Conservation (phyloP, 2,797 vertebrate species). For the Mormyrus proboscirostris region DNA sequence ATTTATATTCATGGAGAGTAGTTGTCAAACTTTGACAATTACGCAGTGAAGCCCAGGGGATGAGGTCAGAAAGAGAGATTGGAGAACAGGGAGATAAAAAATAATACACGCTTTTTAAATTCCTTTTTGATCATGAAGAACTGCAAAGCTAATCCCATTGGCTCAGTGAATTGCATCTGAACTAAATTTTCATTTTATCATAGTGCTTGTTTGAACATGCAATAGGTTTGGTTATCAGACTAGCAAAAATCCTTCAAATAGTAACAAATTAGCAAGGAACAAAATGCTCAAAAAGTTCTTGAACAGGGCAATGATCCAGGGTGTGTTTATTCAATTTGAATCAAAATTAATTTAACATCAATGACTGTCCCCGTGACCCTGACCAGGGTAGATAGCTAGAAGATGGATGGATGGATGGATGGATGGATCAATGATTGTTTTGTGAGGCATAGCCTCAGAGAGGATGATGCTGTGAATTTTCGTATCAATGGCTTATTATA, state of each 20-base stretch:
- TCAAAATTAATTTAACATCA: not conserved
- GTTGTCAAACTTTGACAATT: constrained; percentile 29
- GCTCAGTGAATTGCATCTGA: constrained; percentile 15
- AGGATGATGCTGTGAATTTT: not conserved
- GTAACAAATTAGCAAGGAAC: not conserved
- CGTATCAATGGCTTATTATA: not conserved
- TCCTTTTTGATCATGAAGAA: constrained; percentile 32
- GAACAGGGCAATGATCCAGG: not conserved
- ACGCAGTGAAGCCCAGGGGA: constrained; percentile 15
- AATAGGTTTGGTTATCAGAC: not conserved
- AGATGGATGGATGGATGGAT: not conserved
- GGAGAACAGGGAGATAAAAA: constrained; percentile 47
- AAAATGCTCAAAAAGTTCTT: not conserved
- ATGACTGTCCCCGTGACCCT: not conserved
- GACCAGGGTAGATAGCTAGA: not conserved
- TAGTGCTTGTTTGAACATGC: constrained; percentile 13
- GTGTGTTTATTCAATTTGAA: not conserved
- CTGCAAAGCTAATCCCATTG: constrained; percentile 33
- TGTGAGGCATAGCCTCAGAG: not conserved
- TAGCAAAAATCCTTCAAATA: not conserved
- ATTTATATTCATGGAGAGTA: constrained; percentile 22
- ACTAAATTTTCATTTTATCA: constrained; percentile 15
- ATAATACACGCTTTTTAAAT: constrained; percentile 57
- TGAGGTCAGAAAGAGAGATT: constrained; percentile 27
- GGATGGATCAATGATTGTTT: not conserved